Conservation (phyloP, 2,797 vertebrate species). For the Acipenser oxyrinchus region DNA sequence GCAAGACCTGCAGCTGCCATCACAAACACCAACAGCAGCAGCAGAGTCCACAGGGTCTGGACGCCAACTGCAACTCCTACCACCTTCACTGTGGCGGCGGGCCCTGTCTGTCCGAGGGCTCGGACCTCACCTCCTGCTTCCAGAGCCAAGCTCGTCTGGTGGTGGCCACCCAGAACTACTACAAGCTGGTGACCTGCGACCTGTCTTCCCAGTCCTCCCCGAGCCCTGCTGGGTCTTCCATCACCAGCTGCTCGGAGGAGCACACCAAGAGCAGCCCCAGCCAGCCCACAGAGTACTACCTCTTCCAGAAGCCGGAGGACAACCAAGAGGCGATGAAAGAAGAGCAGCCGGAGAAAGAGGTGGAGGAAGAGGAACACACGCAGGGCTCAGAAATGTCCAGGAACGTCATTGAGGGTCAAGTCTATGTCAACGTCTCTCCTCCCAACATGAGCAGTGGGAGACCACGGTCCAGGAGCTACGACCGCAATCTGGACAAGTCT, state of each 20-base stretch:
- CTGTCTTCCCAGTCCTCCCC: conserved; percentile 91
- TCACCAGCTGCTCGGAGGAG: conserved; percentile 89
- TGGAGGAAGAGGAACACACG: conserved; percentile 8
- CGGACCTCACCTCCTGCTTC: conserved; percentile 79
- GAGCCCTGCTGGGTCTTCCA: conserved; percentile 80
- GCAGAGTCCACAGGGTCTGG: conserved; percentile 71
- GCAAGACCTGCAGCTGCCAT: conserved; percentile 50
- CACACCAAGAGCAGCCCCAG: conserved; percentile 76
- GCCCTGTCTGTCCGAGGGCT: conserved; percentile 48
- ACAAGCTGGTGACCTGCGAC: conserved; percentile 93
- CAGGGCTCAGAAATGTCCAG: conserved; percentile 20
- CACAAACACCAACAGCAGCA: conserved; percentile 47
- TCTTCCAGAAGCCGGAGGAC: conserved; percentile 67
- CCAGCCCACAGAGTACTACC: conserved; percentile 87
- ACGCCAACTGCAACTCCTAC: conserved; percentile 92
- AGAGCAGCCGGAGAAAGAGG: conserved; percentile 41
- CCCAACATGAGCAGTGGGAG: conserved; percentile 51
- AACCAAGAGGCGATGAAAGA: conserved; percentile 47
- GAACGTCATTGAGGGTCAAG: conserved; percentile 74
- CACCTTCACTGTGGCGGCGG: conserved; percentile 62
- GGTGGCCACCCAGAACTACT: conserved; percentile 95
- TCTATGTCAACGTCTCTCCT: conserved; percentile 81
- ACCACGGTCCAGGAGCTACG: conserved; percentile 87
- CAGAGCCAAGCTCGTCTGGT: conserved; percentile 89
- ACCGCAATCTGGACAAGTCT: conserved; percentile 79